These are phyloP conservation scores for Cylindroiulus punctatus DNA, from an alignment of 2,888 invertebrate species.

Conservation along the genomic window DNA sequence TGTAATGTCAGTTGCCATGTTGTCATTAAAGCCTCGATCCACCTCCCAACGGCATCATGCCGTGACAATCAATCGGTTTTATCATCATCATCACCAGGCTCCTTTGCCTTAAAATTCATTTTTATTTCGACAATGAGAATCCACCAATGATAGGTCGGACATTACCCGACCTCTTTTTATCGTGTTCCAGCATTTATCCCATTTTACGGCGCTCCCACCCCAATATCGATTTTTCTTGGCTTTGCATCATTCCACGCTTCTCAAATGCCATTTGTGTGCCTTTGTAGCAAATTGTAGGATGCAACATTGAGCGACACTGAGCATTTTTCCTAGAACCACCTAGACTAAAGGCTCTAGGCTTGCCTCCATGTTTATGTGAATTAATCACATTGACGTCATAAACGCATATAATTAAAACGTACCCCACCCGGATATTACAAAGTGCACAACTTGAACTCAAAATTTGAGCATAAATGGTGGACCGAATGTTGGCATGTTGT, in stretches of 20 bases:
- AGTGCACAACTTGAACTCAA: too few species aligned
- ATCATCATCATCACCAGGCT: not conserved
- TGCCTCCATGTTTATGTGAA: too few species aligned
- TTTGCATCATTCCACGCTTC: not conserved
- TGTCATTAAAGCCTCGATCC: not conserved
- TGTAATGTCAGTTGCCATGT: not conserved
- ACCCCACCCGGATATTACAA: too few species aligned
- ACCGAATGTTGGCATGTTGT: too few species aligned
- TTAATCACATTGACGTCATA: too few species aligned
- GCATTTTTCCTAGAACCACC: too few species aligned
- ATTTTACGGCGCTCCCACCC: not conserved
- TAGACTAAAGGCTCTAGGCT: too few species aligned
- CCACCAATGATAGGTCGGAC: not conserved
- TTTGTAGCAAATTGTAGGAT: too few species aligned
- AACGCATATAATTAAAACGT: too few species aligned
- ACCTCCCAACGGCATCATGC: not conserved
- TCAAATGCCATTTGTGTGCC: too few species aligned
- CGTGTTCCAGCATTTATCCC: not conserved
- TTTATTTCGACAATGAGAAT: not conserved
- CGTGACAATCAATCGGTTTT: not conserved
- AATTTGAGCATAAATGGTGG: too few species aligned
- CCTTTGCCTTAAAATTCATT: not conserved
- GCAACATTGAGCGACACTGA: too few species aligned
- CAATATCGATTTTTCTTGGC: not conserved
- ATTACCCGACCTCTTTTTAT: not conserved